phyloP scores from a whole-genome alignment of 2,888 invertebrate genomes.

The Elaeidobius kamerunicus region DNA sequence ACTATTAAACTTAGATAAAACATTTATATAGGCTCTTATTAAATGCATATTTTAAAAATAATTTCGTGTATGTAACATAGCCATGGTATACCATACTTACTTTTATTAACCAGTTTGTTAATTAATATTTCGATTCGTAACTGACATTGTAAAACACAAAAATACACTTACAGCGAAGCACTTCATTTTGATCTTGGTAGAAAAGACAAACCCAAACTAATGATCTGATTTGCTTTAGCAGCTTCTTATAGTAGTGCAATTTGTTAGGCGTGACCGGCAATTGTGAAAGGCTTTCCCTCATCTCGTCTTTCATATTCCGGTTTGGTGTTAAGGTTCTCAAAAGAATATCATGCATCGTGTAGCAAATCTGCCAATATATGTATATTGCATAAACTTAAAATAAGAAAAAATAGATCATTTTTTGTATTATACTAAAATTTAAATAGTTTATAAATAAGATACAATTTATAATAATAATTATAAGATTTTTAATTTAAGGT shows the following conservation, averaged over 20 bases:
- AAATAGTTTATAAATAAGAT: no score
- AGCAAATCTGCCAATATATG: constrained; percentile 9
- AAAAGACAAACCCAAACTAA: constrained; percentile 30
- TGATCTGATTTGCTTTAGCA: constrained; percentile 27
- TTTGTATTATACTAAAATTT: no score
- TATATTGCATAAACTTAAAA: constrained; percentile 10
- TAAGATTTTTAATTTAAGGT: no score
- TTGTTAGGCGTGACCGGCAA: constrained; percentile 34
- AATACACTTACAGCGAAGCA: constrained; percentile 24
- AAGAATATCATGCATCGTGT: constrained; percentile 10
- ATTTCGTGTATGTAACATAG: no score
- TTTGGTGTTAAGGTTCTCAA: constrained; percentile 13
- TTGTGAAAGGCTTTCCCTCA: constrained; percentile 38
- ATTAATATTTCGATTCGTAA: no score
- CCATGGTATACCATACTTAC: no score
- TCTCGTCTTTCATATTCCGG: constrained; percentile 24
- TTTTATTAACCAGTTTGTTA: no score
- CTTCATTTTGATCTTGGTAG: constrained; percentile 19
- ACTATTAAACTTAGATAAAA: no score
- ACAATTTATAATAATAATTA: no score
- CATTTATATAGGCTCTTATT: no score
- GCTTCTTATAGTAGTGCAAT: constrained; percentile 35
- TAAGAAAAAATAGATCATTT: background rate
- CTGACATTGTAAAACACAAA: constrained; percentile 7
- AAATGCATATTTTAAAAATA: no score